Base-by-base conservation (phyloP, 2,113 vertebrate species). In the Desmodus rotundus region DNA sequence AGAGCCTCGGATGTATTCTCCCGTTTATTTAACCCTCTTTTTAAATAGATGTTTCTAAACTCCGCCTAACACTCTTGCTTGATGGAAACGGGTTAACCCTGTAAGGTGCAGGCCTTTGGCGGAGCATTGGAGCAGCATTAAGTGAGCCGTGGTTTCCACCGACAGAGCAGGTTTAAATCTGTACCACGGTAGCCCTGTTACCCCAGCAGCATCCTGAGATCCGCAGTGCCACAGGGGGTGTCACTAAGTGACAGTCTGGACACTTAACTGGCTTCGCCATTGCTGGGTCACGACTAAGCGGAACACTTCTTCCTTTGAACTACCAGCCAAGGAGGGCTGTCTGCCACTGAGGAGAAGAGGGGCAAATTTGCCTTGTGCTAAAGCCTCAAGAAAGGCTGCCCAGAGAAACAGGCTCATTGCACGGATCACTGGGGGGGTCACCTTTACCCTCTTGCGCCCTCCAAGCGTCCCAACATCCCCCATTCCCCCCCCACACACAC, bases 391-490 rank as follows among this genome's bases (percentile, higher is more conserved):
- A 80, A 93, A 89, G 90, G 70, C 24, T 22, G 1, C 20, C 61
- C 43, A n/a, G 19, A 5, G 31, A 78, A 43, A 26, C 33, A 50
- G 70, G 5, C 24, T 68, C 50, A 84, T 1, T 31, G 45, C 33
- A 16, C 5, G 5, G 28, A 50, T 81, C 67, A 2, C 2, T 7
- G 36, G 5, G 31, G 31, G 26, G 36, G 50, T 86, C 87, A 85
- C 92, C 96, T 93, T 72, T 58, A 20, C 76, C 63, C 38, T 31
- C 77, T 85, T 58, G 14, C 11, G 73, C 72, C 73, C 95, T 95
- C 89, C 85, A 63, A 54, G 67, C 2, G 50, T 85, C 84, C 93
- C 24, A n/a, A 68, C 77, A 15, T 16, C 41, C 14, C 41, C 43
- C 4, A 8, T 10, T 8, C 24, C 70, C 38, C 13, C 24, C 19